Base-by-base conservation (phyloP, 2,888 invertebrate species). In the Pterostichus niger region DNA sequence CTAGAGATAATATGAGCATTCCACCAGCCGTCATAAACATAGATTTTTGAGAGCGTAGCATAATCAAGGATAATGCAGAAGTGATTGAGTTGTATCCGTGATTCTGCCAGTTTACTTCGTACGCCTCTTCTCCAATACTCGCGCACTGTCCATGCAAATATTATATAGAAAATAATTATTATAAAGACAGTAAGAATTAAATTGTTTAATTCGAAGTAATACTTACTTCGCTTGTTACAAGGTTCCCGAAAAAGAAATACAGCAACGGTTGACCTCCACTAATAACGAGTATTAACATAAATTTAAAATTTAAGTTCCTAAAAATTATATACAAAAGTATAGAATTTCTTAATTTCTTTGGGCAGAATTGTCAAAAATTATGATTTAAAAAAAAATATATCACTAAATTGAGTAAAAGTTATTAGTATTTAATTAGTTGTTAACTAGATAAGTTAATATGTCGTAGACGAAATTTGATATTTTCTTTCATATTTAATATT, bases 191-290 rank as follows among this genome's bases (percentile, higher is more conserved):
- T 24, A 24, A 24, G 24, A n/a, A 24, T 24, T 2, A 24, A 24
- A 24, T 56, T 15, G 15, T 15, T 15, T 44, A 44, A 44, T 10
- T 44, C 5, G 7, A 44, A 24, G n/a, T n/a, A n/a, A 24, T 24
- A 24, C 49, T 49, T 10, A 56, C 56, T 56, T 17, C 56, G 17
- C 56, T 56, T 15, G 56, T 56, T 5, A 56, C 56, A 24, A 56
- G 15, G 10, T 56, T 17, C 15, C 56, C 56, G 2, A 49, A 49
- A 49, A 49, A 49, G 11, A 10, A 49, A n/a, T 49, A 49, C n/a
- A 49, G 49, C n/a, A 49, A 9, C 6, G 49, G 49, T n/a, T 49
- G 49, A 13, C 10, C n/a, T 13, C 49, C 49, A 49, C 49, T 49
- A 13, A 13, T 0, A n/a, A 11, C 49, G n/a, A 49, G 13, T n/a